These are phyloP conservation scores for Tetramorium simillimum DNA, from an alignment of 1,140 invertebrate species.

Conservation along the genomic window DNA sequence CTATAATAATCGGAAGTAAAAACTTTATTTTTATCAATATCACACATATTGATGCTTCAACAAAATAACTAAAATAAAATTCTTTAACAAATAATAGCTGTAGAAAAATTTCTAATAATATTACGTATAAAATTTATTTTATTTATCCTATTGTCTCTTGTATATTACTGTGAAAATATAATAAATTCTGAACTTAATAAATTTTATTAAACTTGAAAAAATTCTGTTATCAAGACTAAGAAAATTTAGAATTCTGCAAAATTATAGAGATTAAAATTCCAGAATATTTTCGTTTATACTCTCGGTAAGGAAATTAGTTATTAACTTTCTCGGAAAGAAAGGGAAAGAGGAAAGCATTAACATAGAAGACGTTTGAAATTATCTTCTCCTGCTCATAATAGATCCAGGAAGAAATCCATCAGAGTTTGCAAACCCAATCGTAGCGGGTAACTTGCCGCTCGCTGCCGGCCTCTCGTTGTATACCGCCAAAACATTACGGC, in stretches of 20 bases:
- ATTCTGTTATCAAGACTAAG: neutral
- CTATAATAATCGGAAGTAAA: neutral
- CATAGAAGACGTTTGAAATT: neutral
- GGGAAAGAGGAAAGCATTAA: neutral
- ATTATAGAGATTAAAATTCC: neutral
- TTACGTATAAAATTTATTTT: neutral
- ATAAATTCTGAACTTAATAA: neutral
- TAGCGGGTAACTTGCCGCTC: conserved; percentile 1
- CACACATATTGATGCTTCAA: neutral
- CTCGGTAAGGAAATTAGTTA: neutral
- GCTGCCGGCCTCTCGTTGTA: conserved; percentile 26
- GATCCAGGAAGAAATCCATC: neutral
- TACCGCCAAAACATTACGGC: conserved; percentile 67
- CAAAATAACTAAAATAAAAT: conserved; percentile 1
- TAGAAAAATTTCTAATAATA: neutral
- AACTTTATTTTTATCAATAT: neutral
- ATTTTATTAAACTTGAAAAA: neutral
- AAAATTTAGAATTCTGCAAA: neutral
- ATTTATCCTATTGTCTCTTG: neutral
- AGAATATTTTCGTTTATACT: neutral
- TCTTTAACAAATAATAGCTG: neutral
- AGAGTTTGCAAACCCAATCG: conserved; percentile 31
- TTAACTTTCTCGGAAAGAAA: neutral
- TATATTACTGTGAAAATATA: no score
- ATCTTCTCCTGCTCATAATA: neutral